These are phyloP conservation scores for Spea hammondii DNA, from an alignment of 2,797 vertebrate genomes.

Conservation along the genomic window DNA sequence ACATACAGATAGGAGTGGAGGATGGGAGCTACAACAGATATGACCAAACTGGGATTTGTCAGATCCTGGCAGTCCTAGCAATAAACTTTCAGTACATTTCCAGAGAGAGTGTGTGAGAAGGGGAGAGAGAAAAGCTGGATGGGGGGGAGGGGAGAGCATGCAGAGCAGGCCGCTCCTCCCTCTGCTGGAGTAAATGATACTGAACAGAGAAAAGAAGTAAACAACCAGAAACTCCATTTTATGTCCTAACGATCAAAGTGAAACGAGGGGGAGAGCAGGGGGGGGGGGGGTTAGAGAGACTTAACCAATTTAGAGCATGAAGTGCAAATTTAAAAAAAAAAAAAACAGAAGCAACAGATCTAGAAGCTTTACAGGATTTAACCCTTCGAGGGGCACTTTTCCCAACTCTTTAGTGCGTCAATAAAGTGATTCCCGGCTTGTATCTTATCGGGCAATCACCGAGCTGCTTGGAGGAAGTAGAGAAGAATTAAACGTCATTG, in stretches of 20 bases:
- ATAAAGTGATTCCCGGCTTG: neutral
- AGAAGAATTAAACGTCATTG: neutral
- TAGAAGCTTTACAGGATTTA: too few relatives aligned
- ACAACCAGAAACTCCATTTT: conserved; percentile 47
- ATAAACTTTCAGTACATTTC: conserved; percentile 40
- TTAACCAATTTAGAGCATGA: neutral
- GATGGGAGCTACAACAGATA: conserved; percentile 9
- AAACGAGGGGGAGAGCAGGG: neutral
- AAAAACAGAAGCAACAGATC: neutral
- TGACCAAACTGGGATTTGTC: conserved; percentile 18
- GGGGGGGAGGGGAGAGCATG: neutral
- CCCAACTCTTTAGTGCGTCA: too few relatives aligned
- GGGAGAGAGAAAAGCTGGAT: neutral
- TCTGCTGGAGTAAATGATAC: conserved; percentile 26
- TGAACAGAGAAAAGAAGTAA: conserved; percentile 21
- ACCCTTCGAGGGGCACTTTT: too few relatives aligned
- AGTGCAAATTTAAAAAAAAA: neutral
- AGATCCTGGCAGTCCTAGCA: conserved; percentile 20
- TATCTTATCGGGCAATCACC: neutral
- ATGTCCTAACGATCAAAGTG: conserved; percentile 4
- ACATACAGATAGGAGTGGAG: neutral
- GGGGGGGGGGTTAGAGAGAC: neutral
- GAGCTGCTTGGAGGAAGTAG: neutral
- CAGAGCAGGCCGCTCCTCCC: neutral
- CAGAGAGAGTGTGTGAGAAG: conserved; percentile 7